Conservation (phyloP, 1,140 invertebrate genomes). For the Zophobas atratus region DNA sequence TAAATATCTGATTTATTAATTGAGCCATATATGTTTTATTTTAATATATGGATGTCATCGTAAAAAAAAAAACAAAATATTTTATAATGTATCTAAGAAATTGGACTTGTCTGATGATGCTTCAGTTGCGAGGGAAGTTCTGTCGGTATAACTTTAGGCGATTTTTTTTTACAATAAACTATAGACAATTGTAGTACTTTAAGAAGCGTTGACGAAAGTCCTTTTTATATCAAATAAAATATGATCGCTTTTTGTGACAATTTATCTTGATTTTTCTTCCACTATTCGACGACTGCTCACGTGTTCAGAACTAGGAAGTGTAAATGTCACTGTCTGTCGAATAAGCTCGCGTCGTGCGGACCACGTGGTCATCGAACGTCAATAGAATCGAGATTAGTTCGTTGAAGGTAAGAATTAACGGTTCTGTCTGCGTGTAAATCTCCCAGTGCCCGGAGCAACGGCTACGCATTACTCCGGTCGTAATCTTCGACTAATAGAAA, state of each 20-base stretch:
- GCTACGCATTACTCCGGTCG: slow-evolving; percentile 27
- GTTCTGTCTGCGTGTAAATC: slow-evolving; percentile 35
- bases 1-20: too few species aligned
- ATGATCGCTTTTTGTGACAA: neutral
- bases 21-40: too few species aligned
- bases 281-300: neutral
- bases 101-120: too few species aligned
- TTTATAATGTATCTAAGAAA: too few species aligned
- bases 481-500: slow-evolving; percentile 40
- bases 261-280: neutral
- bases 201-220: too few species aligned
- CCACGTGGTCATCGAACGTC: slow-evolving; percentile 26
- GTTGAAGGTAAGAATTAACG: slow-evolving; percentile 34
- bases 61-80: too few species aligned
- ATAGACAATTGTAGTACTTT: too few species aligned
- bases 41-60: too few species aligned
- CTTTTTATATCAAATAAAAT: too few species aligned
- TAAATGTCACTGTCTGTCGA: slow-evolving; percentile 10
- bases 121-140: too few species aligned
- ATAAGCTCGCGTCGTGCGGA: slow-evolving; percentile 1
- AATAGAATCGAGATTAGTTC: slow-evolving; percentile 37
- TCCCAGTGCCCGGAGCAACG: slow-evolving; percentile 21
- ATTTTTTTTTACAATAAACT: too few species aligned
- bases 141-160: too few species aligned
- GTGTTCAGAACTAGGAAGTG: neutral